Evolutionary conservation across 2,888 invertebrate genomes (phyloP).

Genomic region (Desoria tigrina): DNA sequence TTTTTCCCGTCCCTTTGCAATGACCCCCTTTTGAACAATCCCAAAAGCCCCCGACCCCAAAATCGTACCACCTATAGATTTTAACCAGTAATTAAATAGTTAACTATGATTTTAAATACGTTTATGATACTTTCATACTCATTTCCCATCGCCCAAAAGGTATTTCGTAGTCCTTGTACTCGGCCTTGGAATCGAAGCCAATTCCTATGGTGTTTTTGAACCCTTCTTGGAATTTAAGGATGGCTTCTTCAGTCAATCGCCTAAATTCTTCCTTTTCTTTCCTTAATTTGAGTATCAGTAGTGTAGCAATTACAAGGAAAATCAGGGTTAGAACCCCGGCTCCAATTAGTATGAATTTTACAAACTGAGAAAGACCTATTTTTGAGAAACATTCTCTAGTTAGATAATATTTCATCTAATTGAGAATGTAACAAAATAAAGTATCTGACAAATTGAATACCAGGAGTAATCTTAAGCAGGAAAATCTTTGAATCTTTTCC

Average conservation of each 20-base stretch:
- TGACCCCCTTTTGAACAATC: constrained; percentile 26
- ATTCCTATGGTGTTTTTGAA: constrained; percentile 16
- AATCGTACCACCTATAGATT: constrained; percentile 21
- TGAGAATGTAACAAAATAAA: no score
- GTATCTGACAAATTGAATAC: background rate
- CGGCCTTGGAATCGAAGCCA: constrained; percentile 19
- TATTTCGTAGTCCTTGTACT: constrained; percentile 30
- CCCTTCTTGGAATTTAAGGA: constrained; percentile 30
- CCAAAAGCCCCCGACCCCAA: constrained; percentile 39
- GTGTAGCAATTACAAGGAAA: constrained; percentile 15
- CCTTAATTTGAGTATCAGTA: constrained; percentile 16
- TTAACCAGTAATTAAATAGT: background rate
- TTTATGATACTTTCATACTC: constrained; percentile 22
- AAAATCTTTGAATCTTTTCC: background rate
- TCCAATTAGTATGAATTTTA: constrained; percentile 17
- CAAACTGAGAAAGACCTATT: constrained; percentile 5
- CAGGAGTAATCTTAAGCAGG: background rate
- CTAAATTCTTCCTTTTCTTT: constrained; percentile 32
- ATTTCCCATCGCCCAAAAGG: constrained; percentile 27
- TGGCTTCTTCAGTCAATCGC: constrained; percentile 30
- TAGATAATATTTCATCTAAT: no score
- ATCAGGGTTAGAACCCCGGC: constrained; percentile 15
- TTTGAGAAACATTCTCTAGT: no score
- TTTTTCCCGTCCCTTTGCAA: constrained; percentile 30
- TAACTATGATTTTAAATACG: background rate